Evolutionary conservation across 2,113 vertebrate species (phyloP), one percentile per base, ranked within the genome.

Genomic region (Tragulus kanchil): DNA sequence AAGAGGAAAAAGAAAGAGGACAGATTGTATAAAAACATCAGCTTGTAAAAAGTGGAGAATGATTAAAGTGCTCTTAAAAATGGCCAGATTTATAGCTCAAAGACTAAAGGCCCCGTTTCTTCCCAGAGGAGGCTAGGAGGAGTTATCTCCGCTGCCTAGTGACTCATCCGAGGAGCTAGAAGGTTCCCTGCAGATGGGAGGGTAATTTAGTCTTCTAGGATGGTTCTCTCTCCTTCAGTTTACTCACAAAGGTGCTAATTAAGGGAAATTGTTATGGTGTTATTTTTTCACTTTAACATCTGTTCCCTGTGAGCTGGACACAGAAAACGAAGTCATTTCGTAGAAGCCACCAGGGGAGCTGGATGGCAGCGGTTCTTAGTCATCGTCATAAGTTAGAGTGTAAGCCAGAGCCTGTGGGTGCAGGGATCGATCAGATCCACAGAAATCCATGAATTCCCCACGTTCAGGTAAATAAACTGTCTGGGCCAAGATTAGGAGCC

Each of bases 241-340:
- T 94, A 82, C 71, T 94, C 93, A 95, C 45, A 83, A 71, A 95
- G 79, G 92, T 96, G 95, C 93, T 97, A 97, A 97, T 97, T 75
- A 97, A 79, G 36, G 67, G 45, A 89, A 94, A 93, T 89, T 67
- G 91, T 93, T 69, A 52, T 58, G 54, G 48, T 61, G 50, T 54
- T 92, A 48, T 71, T 94, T 94, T 36, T 81, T 54, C 52, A 59
- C 69, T 75, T 89, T 69, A 73, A 95, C 62, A 71, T 84, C 87
- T 96, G 93, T 75, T 97, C 64, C 64, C n/a, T 4, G 12, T 45
- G 67, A 94, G 26, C 73, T 92, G 84, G 95, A 69, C 96, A 64
- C 42, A 42, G 89, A 84, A 36, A 58, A 92, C 13, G 64, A 25
- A 86, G 83, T 82, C 61, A 61, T 88, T 87, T 81, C 8, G 1